Percentiles rank a stretch among this genome's conserved stretches.
These are phyloP conservation scores for Camponotus pennsylvanicus DNA, from an alignment of 1,140 invertebrate genomes.

Conservation along the genomic window DNA sequence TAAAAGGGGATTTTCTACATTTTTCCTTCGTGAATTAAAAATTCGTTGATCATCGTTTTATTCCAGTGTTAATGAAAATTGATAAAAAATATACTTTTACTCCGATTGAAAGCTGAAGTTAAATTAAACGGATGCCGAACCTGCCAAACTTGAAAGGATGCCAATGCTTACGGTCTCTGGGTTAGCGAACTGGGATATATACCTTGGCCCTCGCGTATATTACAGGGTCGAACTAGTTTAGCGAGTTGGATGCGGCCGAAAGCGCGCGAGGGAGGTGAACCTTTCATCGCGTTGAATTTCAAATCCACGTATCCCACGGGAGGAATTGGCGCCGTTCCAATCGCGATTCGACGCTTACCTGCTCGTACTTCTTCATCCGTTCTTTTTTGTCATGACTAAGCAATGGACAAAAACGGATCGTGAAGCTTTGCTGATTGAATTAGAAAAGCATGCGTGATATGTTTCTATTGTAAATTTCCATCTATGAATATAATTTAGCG, in stretches of 20 bases:
- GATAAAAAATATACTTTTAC: slow-evolving; percentile 30
- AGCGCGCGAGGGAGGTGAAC: slow-evolving; percentile 55
- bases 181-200: slow-evolving; percentile 75
- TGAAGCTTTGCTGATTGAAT: neutral
- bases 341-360: slow-evolving; percentile 78
- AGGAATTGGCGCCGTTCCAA: slow-evolving; percentile 77
- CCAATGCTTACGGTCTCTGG: slow-evolving; percentile 75
- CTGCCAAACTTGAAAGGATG: slow-evolving; percentile 74
- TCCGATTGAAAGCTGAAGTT: slow-evolving; percentile 63
- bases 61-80: slow-evolving; percentile 56
- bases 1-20: neutral
- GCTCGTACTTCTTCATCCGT: slow-evolving; percentile 58
- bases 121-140: slow-evolving; percentile 75
- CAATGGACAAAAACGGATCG: slow-evolving; percentile 72
- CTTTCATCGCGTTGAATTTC: slow-evolving; percentile 75
- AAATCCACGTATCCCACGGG: slow-evolving; percentile 70
- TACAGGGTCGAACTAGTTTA: slow-evolving; percentile 74
- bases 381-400: slow-evolving; percentile 59
- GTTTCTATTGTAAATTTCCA: neutral
- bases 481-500: neutral
- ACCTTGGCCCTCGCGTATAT: slow-evolving; percentile 69
- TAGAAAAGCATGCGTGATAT: neutral
- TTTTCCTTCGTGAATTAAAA: neutral
- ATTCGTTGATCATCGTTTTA: neutral
- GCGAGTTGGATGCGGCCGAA: slow-evolving; percentile 67